phyloP scores from a whole-genome alignment of 1,140 invertebrate species.

The Papilio machaon region DNA sequence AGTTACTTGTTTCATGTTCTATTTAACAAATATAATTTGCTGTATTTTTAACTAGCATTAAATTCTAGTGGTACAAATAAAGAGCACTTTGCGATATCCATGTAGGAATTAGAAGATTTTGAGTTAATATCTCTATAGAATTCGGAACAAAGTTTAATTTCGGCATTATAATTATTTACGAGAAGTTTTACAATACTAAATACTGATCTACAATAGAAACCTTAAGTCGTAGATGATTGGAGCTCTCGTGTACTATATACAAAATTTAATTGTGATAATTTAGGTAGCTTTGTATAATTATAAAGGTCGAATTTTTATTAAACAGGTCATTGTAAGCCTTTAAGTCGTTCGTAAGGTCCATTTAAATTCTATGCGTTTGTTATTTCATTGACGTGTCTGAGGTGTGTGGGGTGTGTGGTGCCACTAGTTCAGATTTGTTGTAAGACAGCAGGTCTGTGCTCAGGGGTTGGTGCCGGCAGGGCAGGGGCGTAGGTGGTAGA shows the following conservation, averaged over 20 bases:
- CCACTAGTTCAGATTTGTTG: not conserved
- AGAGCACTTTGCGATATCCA: no score
- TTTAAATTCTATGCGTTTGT: constrained; percentile 12
- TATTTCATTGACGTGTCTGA: not conserved
- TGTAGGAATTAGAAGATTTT: no score
- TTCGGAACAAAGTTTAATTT: no score
- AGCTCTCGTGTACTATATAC: not conserved
- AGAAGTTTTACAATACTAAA: no score
- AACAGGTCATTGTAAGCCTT: not conserved
- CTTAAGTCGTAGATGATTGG: no score
- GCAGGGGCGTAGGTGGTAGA: not conserved
- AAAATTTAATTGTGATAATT: not conserved
- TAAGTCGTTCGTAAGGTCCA: not conserved
- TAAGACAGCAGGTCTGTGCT: not conserved
- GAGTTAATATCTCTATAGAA: no score
- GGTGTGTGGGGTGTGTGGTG: not conserved
- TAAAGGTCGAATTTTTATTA: not conserved
- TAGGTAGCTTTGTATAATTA: not conserved
- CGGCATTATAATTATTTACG: no score
- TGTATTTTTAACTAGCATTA: no score
- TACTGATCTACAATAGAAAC: no score
- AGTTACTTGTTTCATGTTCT: no score
- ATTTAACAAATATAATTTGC: not conserved
- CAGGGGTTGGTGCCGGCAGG: not conserved
- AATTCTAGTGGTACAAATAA: no score